Base-by-base conservation (phyloP, 2,113 vertebrate species). In the Entelurus aequoreus region DNA sequence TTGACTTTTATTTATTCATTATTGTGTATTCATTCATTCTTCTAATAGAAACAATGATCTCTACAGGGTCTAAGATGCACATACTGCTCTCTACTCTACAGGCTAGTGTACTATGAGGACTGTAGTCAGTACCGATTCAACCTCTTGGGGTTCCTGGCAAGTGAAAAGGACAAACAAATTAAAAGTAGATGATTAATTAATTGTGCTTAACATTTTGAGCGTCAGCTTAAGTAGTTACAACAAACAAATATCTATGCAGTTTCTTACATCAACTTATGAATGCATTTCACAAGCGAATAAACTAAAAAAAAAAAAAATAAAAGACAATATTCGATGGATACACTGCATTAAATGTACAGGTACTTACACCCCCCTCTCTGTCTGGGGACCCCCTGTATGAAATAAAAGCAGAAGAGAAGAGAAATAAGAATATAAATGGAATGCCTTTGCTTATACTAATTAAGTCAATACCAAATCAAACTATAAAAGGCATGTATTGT, bases 301-400 rank as follows among this genome's bases (percentile, higher is more conserved):
- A 5, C 42, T 46, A 46, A 46, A 46, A 1, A 40, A 40, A 12
- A 73, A 42, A 58, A 0, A 73, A 49, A 28, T 51, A 55, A 4
- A 66, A 68, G 56, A 0, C 48, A 67, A 38, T 8, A 6, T 8
- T 10, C 61, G 38, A 57, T 62, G n/a, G 9, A 57, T 46, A 46
- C 63, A 28, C 15, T 15, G 40, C 60, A 75, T 48, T 70, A 35
- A 13, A 53, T 53, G 11, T 14, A 53, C 28, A 28, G 10, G 52
- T 91, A 98, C 97, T 98, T 93, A 99, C 97, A 74, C 91, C 92
- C 74, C 92, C 92, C 2, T 99, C 97, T 92, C 95, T 92, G 87
- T 99, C 96, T 0, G 96, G 97, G 0, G 96, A 99, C 69, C 97
- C 97, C 66, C 97, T 99, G 90, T 60, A 87, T 79, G 69, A 65